Evolutionary conservation across 2,113 vertebrate genomes (phyloP).

Genomic region (Rhea pennata): DNA sequence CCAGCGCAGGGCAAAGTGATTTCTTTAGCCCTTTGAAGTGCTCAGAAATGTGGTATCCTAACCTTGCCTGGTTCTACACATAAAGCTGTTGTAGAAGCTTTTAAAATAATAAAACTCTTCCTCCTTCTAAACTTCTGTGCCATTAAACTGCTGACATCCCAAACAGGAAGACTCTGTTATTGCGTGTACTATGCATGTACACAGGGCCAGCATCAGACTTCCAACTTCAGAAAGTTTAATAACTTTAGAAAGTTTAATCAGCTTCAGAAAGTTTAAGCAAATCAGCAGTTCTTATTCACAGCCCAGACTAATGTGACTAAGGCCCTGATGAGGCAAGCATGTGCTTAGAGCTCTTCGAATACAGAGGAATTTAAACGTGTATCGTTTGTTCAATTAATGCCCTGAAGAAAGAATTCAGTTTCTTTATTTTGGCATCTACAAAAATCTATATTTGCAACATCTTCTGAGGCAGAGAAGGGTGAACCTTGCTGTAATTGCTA

Average conservation of each 20-base stretch:
- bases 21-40: neutral
- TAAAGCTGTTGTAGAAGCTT: neutral
- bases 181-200: accelerated
- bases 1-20: neutral
- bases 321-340: neutral
- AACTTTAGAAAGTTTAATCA: neutral
- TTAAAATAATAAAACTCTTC: neutral
- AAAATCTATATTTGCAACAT: neutral
- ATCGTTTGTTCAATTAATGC: neutral
- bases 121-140: neutral
- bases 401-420: neutral
- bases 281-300: neutral
- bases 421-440: neutral
- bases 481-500: neutral
- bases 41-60: accelerated
- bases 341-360: neutral
- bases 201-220: neutral
- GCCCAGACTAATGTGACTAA: neutral
- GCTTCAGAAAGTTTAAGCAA: neutral
- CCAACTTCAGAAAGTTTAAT: neutral
- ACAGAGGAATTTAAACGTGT: neutral
- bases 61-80: neutral
- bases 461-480: neutral
- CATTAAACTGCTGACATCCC: neutral
- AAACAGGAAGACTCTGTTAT: neutral